Evolutionary conservation across 2,888 invertebrate species (phyloP), one percentile per base, ranked within the genome.

Genomic region (Shargacucullia verbasci): DNA sequence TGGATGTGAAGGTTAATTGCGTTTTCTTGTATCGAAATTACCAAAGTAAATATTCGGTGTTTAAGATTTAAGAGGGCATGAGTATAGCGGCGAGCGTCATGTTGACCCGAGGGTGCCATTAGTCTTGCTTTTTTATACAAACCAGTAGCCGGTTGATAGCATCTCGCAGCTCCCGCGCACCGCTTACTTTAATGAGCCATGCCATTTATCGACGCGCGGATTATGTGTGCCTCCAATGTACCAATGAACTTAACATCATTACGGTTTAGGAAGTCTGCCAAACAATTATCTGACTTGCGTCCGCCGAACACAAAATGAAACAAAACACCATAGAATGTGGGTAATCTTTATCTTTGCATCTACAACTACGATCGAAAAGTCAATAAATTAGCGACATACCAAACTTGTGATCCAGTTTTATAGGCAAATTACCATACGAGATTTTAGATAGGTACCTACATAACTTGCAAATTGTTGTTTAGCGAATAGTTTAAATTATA

Each of bases 161-260:
- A 92, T 92, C 90, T 86, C 80, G 76, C 71, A 71, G 87, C 90
- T 89, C 80, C 90, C 88, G 90, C 85, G 86, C 87, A 88, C 87
- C 89, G 88, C 88, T 87, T 82, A 81, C 84, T 88, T 89, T 90
- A 91, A 91, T 89, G 88, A 89, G 83, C 81, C 81, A 75, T 82
- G 85, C 85, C 88, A 87, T 89, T 91, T 90, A 89, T 88, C 83
- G 86, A 78, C 66, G 76, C 79, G 76, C 76, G 78, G 82, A 85
- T 84, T 87, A 85, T 70, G 52, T 68, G 67, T 79, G 79, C 81
- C 81, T 82, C 77, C 63, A 69, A 58, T 68, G 65, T 70, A 72
- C 76, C 70, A 72, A 68, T 70, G 52, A 73, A 73, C 53, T 65
- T 68, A 64, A 69, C 68, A 61, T 54, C 41, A 48, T 41, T 56